A percentile compares a stretch with the other conserved stretches of the same genome.
These are phyloP conservation scores for Aleiodes sp. DNA, from an alignment of 1,140 invertebrate genomes.

Conservation along the genomic window DNA sequence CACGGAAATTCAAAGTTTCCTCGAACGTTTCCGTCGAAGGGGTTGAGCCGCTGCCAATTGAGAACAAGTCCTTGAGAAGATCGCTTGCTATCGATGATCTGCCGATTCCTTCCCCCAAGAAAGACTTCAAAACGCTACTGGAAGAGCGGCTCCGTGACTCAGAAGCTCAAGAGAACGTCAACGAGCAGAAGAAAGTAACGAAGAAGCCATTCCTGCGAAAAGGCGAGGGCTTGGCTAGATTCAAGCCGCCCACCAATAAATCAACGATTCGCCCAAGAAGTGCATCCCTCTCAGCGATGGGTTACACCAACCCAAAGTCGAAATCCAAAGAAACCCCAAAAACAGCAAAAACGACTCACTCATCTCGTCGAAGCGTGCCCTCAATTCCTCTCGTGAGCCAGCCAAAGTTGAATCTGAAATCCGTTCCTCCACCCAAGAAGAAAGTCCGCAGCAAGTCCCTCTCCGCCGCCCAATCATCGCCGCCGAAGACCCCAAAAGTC, in stretches of 20 bases:
- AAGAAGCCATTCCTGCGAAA: conserved; percentile 63
- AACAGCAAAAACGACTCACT: conserved; percentile 24
- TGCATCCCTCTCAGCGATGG: neutral
- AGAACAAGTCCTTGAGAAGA: conserved; percentile 32
- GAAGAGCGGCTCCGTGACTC: conserved; percentile 56
- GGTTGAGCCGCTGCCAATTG: conserved; percentile 36
- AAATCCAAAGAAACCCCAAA: conserved; percentile 47
- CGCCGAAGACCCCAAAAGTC: conserved; percentile 39
- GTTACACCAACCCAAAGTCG: neutral
- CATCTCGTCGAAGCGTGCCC: conserved; percentile 20
- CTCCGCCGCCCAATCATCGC: conserved; percentile 46
- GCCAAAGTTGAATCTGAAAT: conserved; percentile 46
- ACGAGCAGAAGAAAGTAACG: neutral
- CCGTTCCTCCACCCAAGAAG: conserved; percentile 42
- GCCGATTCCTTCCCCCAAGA: conserved; percentile 59
- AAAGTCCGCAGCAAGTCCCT: conserved; percentile 40
- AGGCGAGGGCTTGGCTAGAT: conserved; percentile 64
- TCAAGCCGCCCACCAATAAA: conserved; percentile 36
- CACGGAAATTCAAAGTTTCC: neutral
- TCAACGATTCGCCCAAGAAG: neutral
- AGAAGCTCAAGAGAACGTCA: conserved; percentile 16
- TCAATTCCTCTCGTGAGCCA: conserved; percentile 20
- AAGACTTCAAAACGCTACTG: conserved; percentile 59
- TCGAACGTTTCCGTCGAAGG: conserved; percentile 41
- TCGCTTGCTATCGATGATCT: conserved; percentile 55